Evolutionary conservation across 1,140 invertebrate species (phyloP).

Genomic region (Drosophila leontia): DNA sequence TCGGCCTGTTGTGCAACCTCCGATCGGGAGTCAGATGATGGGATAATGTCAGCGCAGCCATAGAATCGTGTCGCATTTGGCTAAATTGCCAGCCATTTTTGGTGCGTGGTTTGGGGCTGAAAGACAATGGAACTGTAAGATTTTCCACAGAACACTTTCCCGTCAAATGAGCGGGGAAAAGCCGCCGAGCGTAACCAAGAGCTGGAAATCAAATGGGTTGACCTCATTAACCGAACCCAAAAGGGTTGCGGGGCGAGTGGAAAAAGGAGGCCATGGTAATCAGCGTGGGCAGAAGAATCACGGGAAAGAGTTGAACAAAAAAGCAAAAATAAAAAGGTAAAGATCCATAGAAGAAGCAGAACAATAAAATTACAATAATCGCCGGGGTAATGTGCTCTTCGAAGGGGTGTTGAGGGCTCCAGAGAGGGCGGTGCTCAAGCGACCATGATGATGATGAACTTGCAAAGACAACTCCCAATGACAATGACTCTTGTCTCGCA

Average conservation of each 20-base stretch:
- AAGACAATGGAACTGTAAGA: constrained; percentile 44
- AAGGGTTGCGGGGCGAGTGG: constrained; percentile 1
- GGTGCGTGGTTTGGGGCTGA: constrained; percentile 26
- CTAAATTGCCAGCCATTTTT: constrained; percentile 52
- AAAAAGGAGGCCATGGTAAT: constrained; percentile 39
- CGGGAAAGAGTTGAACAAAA: constrained; percentile 49
- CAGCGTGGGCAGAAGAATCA: constrained; percentile 56
- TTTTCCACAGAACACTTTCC: constrained; percentile 69
- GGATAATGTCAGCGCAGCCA: constrained; percentile 43
- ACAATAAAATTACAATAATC: constrained; percentile 83
- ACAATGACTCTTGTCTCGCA: constrained; percentile 49
- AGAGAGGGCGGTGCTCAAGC: constrained; percentile 58
- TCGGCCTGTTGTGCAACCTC: constrained; percentile 44
- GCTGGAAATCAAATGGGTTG: constrained; percentile 57
- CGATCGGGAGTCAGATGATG: constrained; percentile 35
- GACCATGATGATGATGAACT: constrained; percentile 73
- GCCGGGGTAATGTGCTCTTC: constrained; percentile 54
- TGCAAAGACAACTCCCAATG: constrained; percentile 58
- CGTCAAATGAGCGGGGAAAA: constrained; percentile 41
- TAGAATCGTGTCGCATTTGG: constrained; percentile 58
- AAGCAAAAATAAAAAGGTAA: constrained; percentile 54
- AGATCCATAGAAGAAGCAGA: constrained; percentile 40
- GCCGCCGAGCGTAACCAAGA: constrained; percentile 67
- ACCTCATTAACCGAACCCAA: constrained; percentile 67
- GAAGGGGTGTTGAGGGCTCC: neutral